These are phyloP conservation scores for Hermatobates lingyangjiaoensis DNA, from an alignment of 1,140 invertebrate species.

Conservation along the genomic window DNA sequence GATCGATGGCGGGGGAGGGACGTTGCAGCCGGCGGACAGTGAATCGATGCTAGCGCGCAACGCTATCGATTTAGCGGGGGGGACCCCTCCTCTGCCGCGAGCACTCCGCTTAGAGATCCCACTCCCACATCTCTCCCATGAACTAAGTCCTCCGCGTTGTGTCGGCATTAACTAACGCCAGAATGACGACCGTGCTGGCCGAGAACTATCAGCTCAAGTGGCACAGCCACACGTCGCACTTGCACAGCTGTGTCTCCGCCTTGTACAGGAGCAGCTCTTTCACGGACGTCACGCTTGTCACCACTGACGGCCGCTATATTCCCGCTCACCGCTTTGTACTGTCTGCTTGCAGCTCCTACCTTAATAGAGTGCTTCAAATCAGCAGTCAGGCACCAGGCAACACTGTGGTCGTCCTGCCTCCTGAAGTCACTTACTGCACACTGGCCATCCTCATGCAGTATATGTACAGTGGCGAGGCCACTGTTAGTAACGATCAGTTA, in stretches of 20 bases:
- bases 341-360: constrained; percentile 50
- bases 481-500: constrained; percentile 61
- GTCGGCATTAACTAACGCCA: constrained; percentile 2
- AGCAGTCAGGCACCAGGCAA: constrained; percentile 33
- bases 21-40: background rate
- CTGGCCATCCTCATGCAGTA: constrained; percentile 65
- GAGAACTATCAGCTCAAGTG: constrained; percentile 74
- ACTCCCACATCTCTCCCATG: background rate
- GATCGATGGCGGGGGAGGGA: background rate
- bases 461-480: constrained; percentile 70
- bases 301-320: constrained; percentile 58
- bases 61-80: background rate
- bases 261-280: constrained; percentile 59
- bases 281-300: constrained; percentile 64
- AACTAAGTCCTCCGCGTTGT: background rate
- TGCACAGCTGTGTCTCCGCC: constrained; percentile 59
- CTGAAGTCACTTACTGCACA: constrained; percentile 55
- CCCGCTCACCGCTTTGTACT: constrained; percentile 71
- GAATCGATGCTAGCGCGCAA: background rate
- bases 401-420: constrained; percentile 53
- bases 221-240: constrained; percentile 60
- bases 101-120: background rate
- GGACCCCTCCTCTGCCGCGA: background rate
- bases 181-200: constrained; percentile 19
- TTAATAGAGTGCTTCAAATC: constrained; percentile 33